A percentile compares a stretch with the other conserved stretches of the same genome.
Conservation (phyloP, 2,113 vertebrate species). For the Recurvirostra avosetta region DNA sequence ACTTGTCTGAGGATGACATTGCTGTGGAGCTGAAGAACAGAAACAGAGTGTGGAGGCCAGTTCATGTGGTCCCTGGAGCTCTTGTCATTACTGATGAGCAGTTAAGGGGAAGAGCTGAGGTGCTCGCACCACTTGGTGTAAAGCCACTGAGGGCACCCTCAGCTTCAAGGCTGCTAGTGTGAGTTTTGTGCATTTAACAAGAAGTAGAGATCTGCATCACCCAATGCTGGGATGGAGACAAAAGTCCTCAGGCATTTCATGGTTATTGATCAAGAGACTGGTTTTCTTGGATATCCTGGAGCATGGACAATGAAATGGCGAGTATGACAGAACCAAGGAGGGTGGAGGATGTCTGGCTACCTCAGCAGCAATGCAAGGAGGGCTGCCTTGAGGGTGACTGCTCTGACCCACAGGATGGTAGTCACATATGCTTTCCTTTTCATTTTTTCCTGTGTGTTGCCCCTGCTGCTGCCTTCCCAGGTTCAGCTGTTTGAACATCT, state of each 20-base stretch:
- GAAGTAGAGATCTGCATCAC: background rate
- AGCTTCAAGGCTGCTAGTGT: background rate
- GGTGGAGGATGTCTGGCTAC: background rate
- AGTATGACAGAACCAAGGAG: background rate
- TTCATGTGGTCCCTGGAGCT: background rate
- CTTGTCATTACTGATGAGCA: background rate
- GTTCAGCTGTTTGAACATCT: background rate
- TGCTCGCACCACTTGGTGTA: background rate
- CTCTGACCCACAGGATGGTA: background rate
- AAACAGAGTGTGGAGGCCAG: background rate
- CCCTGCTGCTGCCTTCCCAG: background rate
- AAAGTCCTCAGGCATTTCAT: background rate
- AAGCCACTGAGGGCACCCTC: background rate
- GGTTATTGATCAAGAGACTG: background rate
- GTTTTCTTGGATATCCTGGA: background rate
- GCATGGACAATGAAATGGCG: accelerated
- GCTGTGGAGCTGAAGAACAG: background rate
- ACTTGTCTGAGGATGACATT: background rate
- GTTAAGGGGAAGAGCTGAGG: background rate
- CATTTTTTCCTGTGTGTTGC: background rate
- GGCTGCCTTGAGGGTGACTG: background rate
- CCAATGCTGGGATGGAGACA: background rate
- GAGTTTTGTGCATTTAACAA: background rate
- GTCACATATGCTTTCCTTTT: background rate
- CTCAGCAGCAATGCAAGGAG: background rate